These are phyloP conservation scores for Resseliella maxima DNA, from an alignment of 2,888 invertebrate genomes.

Conservation along the genomic window DNA sequence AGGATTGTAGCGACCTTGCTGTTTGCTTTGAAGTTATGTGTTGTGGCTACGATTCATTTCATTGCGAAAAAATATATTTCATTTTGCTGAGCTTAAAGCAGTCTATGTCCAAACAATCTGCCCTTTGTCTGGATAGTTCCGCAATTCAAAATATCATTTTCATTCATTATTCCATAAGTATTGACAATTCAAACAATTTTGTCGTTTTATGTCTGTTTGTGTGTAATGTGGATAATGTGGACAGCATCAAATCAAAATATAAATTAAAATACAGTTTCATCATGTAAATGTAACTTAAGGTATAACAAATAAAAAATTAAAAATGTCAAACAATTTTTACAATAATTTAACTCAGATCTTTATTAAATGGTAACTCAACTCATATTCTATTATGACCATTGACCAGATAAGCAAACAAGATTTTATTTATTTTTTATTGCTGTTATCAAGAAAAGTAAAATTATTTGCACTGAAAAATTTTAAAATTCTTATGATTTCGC, in stretches of 20 bases:
- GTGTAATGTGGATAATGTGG: too few species aligned
- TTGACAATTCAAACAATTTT: too few species aligned
- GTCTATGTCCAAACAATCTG: conserved; percentile 37
- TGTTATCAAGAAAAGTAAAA: conserved; percentile 31
- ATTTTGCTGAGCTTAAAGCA: conserved; percentile 11
- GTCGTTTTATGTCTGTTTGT: too few species aligned
- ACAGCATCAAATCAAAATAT: too few species aligned
- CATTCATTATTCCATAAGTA: background rate
- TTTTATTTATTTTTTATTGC: background rate
- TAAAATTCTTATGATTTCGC: background rate
- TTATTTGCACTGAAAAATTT: background rate
- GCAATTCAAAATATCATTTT: too few species aligned
- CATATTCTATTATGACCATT: too few species aligned
- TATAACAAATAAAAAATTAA: too few species aligned
- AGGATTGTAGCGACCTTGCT: conserved; percentile 40
- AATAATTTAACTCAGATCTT: too few species aligned
- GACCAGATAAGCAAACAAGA: conserved; percentile 8
- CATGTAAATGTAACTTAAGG: too few species aligned
- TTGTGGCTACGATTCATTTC: background rate
- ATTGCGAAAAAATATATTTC: conserved; percentile 28
- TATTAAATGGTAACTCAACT: too few species aligned
- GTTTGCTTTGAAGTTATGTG: conserved; percentile 20
- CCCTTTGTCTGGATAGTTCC: background rate
- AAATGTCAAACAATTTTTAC: too few species aligned
- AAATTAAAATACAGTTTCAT: too few species aligned